Conservation (phyloP, 23 tunicate species). For the Oikopleura dioica region DNA sequence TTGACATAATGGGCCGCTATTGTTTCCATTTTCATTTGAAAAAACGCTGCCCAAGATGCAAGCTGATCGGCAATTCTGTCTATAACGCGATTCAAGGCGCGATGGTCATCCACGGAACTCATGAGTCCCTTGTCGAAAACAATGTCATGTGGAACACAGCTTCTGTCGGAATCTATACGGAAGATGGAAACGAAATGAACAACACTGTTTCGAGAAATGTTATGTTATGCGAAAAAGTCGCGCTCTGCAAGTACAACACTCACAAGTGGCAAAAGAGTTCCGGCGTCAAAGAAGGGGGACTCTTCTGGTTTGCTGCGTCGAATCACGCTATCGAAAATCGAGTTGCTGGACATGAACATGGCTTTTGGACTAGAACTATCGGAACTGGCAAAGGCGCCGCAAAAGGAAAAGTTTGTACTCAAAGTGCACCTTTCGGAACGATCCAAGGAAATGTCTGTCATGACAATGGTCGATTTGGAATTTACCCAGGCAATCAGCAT, state of each 20-base stretch:
- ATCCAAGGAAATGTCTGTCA: background rate
- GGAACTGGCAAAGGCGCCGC: background rate
- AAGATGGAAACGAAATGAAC: slow-evolving; percentile 13
- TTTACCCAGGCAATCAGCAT: background rate
- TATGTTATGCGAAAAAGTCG: background rate
- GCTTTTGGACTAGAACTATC: background rate
- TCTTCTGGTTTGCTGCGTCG: background rate
- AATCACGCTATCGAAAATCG: background rate
- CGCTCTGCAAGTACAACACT: background rate
- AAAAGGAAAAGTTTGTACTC: background rate
- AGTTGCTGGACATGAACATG: background rate
- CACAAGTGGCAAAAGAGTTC: background rate
- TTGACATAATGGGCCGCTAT: no score
- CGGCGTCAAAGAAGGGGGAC: slow-evolving; percentile 5
- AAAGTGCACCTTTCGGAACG: background rate
- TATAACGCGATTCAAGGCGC: background rate
- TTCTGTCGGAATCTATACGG: slow-evolving; percentile 1
- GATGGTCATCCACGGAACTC: background rate
- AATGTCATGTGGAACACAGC: background rate
- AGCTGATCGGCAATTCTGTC: background rate
- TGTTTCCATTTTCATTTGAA: no score
- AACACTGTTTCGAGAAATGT: background rate
- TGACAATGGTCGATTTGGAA: background rate
- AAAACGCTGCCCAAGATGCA: no score
- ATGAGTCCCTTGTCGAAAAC: background rate